Evolutionary conservation across 2,888 invertebrate genomes (phyloP), one percentile per base, ranked within the genome.

Genomic region (Drosophila picticornis): DNA sequence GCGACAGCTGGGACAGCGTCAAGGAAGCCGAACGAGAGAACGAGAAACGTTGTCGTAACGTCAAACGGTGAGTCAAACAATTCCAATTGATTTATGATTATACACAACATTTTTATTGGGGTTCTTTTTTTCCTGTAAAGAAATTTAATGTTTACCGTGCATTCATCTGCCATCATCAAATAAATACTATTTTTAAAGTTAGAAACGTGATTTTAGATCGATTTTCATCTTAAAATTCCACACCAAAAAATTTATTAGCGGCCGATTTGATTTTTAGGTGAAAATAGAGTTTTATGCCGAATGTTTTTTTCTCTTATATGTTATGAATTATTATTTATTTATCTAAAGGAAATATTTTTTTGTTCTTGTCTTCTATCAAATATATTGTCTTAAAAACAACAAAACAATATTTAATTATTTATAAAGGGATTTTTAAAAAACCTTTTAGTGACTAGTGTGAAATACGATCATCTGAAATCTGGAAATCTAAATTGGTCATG

Each of bases 1-100:
- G 93, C 67, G 93, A 93, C 78, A 93, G 93, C 36, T 93, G 93
- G 93, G 93, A 93, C 70, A 93, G 93, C 81, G 92, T 92, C 66
- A 93, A 93, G 80, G 93, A 93, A 75, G 93, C 93, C 34, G 92
- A 68, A 13, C 68, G 68, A 13, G 68, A 92, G 64, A 91, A 91
- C 51, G 82, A 90, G 64, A 92, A 92, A 52, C 88, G 92, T 61
- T 80, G 79, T 67, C 91, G 91, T 70, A 92, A 80, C 81, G 86
- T 84, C 55, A 92, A 92, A 72, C 92, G 92, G 92, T 92, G 79
- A 91, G 92, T 88, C 16, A 16, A 46, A 46, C 16, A 25, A 25
- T 25, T 46, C 46, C 16, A 25, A 16, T 43, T 43, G 43, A 43
- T 46, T 46, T 46, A 16, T 16, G 25, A 25, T 46, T 9, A 16